Conservation (phyloP, 2,113 vertebrate genomes). For the Calcarius ornatus region DNA sequence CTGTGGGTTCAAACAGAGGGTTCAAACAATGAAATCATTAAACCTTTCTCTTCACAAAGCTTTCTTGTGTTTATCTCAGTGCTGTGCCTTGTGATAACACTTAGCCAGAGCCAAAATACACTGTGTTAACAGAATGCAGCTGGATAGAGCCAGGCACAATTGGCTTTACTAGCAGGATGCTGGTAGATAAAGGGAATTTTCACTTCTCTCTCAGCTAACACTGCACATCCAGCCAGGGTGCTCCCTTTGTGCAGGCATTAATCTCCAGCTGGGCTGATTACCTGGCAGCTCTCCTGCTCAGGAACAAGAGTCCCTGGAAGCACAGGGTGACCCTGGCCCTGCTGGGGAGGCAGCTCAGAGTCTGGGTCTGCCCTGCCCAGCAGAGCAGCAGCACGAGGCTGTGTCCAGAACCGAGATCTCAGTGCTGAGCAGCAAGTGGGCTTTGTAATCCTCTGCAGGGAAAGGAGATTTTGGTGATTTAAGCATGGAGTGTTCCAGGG, state of each 20-base stretch:
- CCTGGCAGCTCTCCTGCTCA: neutral
- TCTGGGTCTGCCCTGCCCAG: neutral
- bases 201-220: neutral
- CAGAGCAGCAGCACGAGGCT: neutral
- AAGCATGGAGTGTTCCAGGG: neutral
- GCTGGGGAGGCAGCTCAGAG: neutral
- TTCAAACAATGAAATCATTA: conserved; percentile 15
- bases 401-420: neutral
- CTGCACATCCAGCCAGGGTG: neutral
- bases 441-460: neutral
- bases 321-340: neutral
- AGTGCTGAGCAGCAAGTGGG: neutral
- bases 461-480: neutral
- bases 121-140: neutral
- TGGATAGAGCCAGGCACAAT: neutral
- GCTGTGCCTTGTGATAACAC: neutral
- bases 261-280: conserved; percentile 30
- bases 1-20: neutral
- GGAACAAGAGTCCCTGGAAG: neutral
- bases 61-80: neutral
- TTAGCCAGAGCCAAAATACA: neutral
- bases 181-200: conserved; percentile 41
- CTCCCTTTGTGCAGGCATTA: neutral
- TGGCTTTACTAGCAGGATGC: conserved; percentile 8
- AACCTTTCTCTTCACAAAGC: neutral